Evolutionary conservation across 2,888 invertebrate species (phyloP).

Genomic region (Polymixis flavicincta): DNA sequence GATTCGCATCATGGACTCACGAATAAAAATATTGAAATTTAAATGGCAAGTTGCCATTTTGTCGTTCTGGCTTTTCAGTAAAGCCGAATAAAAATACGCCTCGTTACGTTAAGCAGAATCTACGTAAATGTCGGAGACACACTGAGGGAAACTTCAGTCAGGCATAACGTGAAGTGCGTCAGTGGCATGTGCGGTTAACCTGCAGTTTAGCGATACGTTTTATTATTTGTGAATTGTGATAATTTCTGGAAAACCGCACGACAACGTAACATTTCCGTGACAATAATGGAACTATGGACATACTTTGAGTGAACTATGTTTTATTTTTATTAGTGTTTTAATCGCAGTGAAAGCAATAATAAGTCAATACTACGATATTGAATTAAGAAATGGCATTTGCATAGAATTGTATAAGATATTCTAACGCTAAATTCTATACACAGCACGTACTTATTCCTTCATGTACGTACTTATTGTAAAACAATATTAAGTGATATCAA

Average conservation of each 20-base stretch:
- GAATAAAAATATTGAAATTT: conserved; percentile 74
- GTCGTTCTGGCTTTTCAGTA: conserved; percentile 80
- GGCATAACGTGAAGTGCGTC: conserved; percentile 71
- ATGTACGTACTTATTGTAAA: conserved; percentile 6
- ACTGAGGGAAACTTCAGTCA: conserved; percentile 71
- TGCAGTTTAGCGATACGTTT: conserved; percentile 46
- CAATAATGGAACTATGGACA: conserved; percentile 31
- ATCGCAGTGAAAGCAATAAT: conserved; percentile 28
- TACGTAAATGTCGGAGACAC: conserved; percentile 77
- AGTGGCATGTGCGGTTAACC: conserved; percentile 60
- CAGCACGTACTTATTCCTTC: neutral
- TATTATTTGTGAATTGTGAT: conserved; percentile 50
- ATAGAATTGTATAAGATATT: neutral
- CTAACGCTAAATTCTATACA: conserved; percentile 6
- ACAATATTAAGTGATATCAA: conserved; percentile 11
- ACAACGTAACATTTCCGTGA: conserved; percentile 50
- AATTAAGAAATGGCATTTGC: conserved; percentile 4
- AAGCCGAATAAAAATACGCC: conserved; percentile 84
- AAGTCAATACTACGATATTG: conserved; percentile 15
- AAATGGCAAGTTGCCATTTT: conserved; percentile 87
- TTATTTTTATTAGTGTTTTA: conserved; percentile 21
- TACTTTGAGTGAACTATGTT: conserved; percentile 46
- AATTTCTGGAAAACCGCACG: conserved; percentile 47
- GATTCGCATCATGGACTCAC: conserved; percentile 67
- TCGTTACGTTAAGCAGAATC: conserved; percentile 74